phyloP scores from a whole-genome alignment of 2,113 vertebrate genomes.

The Crotophaga sulcirostris region DNA sequence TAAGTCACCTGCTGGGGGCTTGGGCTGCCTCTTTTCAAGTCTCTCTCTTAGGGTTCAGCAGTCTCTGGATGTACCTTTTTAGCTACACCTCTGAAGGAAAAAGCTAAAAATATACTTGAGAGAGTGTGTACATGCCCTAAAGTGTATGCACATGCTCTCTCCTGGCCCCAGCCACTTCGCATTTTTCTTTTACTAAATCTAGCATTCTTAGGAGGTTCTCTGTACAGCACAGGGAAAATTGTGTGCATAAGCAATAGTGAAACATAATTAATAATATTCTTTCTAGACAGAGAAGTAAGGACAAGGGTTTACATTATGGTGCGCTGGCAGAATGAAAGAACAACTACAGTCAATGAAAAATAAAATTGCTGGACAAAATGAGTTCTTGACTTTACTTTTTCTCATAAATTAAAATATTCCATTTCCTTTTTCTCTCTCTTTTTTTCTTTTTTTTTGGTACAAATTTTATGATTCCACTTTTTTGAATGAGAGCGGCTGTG shows the following conservation, averaged over 20 bases:
- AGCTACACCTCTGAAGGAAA: background rate
- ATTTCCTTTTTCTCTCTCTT: background rate
- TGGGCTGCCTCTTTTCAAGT: background rate
- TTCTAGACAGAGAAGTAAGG: background rate
- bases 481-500: conserved; percentile 5
- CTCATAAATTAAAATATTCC: background rate
- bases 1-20: fast-evolving
- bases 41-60: background rate
- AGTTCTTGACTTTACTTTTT: background rate
- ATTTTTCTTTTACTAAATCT: background rate
- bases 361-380: background rate
- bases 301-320: background rate
- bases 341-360: background rate
- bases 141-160: background rate
- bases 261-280: background rate
- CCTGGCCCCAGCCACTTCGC: background rate
- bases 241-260: background rate
- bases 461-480: background rate
- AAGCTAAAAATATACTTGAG: background rate
- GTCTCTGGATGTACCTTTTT: background rate
- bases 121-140: fast-evolving
- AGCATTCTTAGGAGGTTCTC: background rate
- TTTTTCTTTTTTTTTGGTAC: background rate
- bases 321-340: background rate
- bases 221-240: background rate